These are phyloP conservation scores for Hemibagrus guttatus DNA, from an alignment of 2,797 vertebrate genomes.

Conservation along the genomic window DNA sequence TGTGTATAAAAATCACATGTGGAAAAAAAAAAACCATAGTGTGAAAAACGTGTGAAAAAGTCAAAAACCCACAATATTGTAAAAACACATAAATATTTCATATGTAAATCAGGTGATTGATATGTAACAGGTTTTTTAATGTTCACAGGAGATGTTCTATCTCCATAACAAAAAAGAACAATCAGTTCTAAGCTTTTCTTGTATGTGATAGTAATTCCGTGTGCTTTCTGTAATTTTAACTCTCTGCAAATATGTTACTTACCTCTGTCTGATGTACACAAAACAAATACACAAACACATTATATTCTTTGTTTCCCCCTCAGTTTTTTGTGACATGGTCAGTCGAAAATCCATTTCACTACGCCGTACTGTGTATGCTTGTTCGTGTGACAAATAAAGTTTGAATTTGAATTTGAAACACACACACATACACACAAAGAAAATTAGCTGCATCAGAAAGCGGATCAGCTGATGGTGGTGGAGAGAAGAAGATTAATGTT, in stretches of 20 bases:
- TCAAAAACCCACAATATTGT: not conserved
- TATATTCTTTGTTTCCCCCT: no score
- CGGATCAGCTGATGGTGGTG: conserved; percentile 77
- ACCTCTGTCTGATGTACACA: not conserved
- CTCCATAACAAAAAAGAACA: not conserved
- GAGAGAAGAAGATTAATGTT: conserved; percentile 70
- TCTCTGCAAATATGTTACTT: not conserved
- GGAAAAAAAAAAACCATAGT: not conserved
- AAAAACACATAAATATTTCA: not conserved
- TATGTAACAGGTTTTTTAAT: not conserved
- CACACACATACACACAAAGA: conserved; percentile 23
- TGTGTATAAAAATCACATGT: not conserved
- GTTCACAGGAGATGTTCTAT: not conserved
- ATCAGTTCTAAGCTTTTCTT: not conserved
- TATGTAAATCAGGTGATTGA: not conserved
- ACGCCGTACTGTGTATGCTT: no score
- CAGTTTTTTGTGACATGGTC: no score
- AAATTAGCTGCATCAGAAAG: conserved; percentile 62
- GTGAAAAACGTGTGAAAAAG: not conserved
- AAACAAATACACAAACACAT: not conserved
- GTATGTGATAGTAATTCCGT: not conserved
- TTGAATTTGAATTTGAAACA: no score
- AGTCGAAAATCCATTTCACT: no score
- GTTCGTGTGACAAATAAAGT: no score
- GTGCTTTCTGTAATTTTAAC: not conserved